phyloP scores from a whole-genome alignment of 2,888 invertebrate genomes.

The Conistra vaccinii region DNA sequence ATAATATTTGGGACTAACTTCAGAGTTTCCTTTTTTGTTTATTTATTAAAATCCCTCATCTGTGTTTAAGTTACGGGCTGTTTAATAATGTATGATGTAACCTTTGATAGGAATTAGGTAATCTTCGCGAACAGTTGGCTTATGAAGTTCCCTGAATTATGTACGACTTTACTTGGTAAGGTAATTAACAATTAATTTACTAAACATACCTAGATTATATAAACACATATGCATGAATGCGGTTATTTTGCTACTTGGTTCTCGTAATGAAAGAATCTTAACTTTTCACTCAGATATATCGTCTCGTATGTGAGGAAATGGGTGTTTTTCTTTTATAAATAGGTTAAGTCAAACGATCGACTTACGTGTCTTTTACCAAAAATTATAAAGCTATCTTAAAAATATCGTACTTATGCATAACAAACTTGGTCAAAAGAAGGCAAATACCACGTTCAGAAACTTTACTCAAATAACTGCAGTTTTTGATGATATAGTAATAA shows the following conservation, averaged over 20 bases:
- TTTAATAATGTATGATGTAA: slow-evolving; percentile 47
- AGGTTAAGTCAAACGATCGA: background rate
- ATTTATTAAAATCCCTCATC: slow-evolving; percentile 25
- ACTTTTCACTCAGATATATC: background rate
- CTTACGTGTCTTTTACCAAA: background rate
- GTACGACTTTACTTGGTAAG: slow-evolving; percentile 4
- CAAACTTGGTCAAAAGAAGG: background rate
- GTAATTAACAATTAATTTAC: slow-evolving; percentile 4
- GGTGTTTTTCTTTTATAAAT: background rate
- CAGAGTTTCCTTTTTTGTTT: slow-evolving; percentile 16
- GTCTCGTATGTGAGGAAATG: background rate
- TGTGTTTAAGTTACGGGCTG: slow-evolving; percentile 19
- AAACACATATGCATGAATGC: no score
- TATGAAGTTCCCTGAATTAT: slow-evolving; percentile 37
- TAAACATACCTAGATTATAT: background rate
- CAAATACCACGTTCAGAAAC: background rate
- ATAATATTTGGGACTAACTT: slow-evolving; percentile 1
- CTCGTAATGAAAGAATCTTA: background rate
- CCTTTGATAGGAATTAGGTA: slow-evolving; percentile 41
- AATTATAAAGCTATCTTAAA: background rate
- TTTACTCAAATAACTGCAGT: background rate
- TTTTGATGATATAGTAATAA: background rate
- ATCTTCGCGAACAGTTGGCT: slow-evolving; percentile 41
- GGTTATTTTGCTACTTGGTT: no score
- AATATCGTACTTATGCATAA: background rate